These are phyloP conservation scores for Pseudochromis fuscus DNA, from an alignment of 2,797 vertebrate genomes.

Conservation along the genomic window DNA sequence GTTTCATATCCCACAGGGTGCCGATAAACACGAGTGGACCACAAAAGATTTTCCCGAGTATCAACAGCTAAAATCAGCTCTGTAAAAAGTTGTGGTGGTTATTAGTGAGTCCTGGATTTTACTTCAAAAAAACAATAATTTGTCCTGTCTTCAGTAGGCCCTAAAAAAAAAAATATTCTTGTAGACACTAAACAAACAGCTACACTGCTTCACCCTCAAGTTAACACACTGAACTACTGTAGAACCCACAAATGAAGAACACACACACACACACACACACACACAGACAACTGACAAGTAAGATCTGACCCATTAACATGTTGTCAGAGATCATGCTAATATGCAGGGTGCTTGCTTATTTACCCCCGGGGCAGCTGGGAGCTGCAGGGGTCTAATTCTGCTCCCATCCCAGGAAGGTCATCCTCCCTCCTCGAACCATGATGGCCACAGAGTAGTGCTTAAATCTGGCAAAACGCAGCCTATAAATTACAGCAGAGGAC, in stretches of 20 bases:
- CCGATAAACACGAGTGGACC: not conserved
- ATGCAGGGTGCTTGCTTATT: constrained; percentile 59
- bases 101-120: no score
- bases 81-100: no score
- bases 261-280: not conserved
- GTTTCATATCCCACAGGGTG: no score
- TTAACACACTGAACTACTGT: constrained; percentile 9
- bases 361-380: constrained; percentile 55
- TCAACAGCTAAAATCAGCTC: constrained; percentile 6
- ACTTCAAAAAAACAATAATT: not conserved
- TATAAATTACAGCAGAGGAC: constrained; percentile 89
- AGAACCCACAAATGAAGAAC: not conserved
- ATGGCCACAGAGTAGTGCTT: constrained; percentile 85
- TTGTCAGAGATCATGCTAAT: constrained; percentile 60
- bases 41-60: not conserved
- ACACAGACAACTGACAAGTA: constrained; percentile 26
- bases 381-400: constrained; percentile 77
- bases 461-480: constrained; percentile 86
- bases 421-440: constrained; percentile 75
- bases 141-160: no score
- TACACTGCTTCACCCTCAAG: not conserved
- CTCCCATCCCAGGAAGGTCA: constrained; percentile 81
- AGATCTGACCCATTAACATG: constrained; percentile 55
- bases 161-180: not conserved
- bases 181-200: not conserved